phyloP scores from a whole-genome alignment of 2,797 vertebrate genomes.

The Petrocephalus schoutedeni region DNA sequence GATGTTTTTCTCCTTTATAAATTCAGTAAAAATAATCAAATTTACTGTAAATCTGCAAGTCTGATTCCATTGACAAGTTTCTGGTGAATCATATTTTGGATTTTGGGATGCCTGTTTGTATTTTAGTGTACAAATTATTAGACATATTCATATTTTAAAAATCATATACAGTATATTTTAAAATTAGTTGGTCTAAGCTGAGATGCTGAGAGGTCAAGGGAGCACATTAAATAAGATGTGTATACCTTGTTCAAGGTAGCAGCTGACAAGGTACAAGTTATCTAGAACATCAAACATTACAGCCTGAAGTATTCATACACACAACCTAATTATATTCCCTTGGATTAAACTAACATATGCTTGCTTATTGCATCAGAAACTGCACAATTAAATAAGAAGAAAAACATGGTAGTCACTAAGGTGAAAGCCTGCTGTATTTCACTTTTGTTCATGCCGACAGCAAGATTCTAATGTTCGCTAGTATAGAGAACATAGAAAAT shows the following conservation, averaged over 20 bases:
- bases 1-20: not conserved
- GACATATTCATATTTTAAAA: not conserved
- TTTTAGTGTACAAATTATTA: not conserved
- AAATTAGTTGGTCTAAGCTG: not conserved
- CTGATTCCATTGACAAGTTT: not conserved
- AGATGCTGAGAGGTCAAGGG: not conserved
- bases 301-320: not conserved
- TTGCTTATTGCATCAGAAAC: not conserved
- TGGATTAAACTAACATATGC: not conserved
- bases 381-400: not conserved
- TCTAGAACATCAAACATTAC: not conserved
- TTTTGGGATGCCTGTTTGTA: not conserved
- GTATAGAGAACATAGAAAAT: not conserved
- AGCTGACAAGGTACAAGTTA: not conserved
- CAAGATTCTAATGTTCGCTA: not conserved
- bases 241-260: not conserved
- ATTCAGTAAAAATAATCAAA: not conserved
- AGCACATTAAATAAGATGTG: not conserved
- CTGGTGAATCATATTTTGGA: not conserved
- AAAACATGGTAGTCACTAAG: not conserved
- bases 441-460: not conserved
- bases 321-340: not conserved
- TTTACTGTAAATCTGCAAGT: not conserved
- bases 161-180: not conserved
- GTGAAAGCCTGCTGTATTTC: not conserved